These are phyloP conservation scores for Podarcis cretensis DNA, from an alignment of 2,113 vertebrate genomes.

Conservation along the genomic window DNA sequence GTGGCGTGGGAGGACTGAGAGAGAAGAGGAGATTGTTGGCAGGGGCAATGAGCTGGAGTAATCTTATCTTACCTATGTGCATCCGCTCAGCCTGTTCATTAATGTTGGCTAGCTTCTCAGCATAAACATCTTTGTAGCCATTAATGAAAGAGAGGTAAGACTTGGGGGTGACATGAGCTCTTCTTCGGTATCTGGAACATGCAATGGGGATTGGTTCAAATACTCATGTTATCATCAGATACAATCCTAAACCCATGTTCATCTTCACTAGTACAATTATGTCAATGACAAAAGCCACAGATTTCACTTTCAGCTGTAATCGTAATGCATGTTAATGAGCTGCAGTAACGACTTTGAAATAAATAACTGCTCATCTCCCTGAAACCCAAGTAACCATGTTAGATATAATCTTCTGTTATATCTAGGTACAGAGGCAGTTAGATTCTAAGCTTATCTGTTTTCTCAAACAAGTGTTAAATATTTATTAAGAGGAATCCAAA, in stretches of 20 bases:
- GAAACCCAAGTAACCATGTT: background rate
- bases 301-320: background rate
- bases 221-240: background rate
- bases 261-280: background rate
- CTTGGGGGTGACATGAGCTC: constrained; percentile 78
- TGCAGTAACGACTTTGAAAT: background rate
- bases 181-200: constrained; percentile 75
- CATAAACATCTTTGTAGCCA: constrained; percentile 83
- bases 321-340: background rate
- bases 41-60: no score
- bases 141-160: constrained; percentile 83
- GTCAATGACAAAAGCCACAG: background rate
- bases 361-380: constrained; percentile 17
- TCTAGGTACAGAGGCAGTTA: background rate
- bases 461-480: background rate
- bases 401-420: background rate
- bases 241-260: background rate
- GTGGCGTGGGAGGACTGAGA: background rate
- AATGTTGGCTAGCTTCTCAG: constrained; percentile 80
- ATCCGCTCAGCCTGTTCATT: constrained; percentile 85
- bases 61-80: constrained; percentile 81
- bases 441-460: background rate
- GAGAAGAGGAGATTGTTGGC: background rate
- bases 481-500: background rate
- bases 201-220: background rate